Base-by-base conservation (phyloP, 2,888 invertebrate genomes). In the Uloborus plumipes region DNA sequence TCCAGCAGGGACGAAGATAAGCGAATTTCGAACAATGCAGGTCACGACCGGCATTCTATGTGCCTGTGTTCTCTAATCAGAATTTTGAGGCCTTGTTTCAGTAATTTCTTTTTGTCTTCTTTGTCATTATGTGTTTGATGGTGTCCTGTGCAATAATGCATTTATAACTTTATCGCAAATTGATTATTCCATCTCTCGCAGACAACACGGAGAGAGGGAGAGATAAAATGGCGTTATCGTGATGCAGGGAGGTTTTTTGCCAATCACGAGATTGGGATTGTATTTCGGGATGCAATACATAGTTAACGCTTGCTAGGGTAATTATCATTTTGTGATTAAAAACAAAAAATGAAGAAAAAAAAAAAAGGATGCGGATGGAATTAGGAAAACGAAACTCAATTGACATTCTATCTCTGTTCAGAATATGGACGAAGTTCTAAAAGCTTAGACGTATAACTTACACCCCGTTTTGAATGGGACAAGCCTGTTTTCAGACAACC, bases 11-110 rank as follows among this genome's bases (percentile, higher is more conserved):
- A 64, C 58, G 53, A 51, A 51, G 80, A 74, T 80, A 80, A 81
- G 70, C 65, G 51, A 69, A n/a, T 74, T 74, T 75, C 55, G 75
- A 81, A 81, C 80, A 81, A 81, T 81, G 26, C 67, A 62, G 72
- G 78, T 72, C 78, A 49, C 65, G 66, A 69, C 69, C 74, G 74
- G 22, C 26, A 39, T 74, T 59, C 26, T 50, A 75, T 61, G 55
- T 69, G 55, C 58, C 58, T 58, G 53, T 78, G 53, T 69, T 62
- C 39, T 78, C 50, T 78, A 78, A 81, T 81, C 80, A 65, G 70
- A 53, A 31, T 18, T 65, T 50, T 66, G 39, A 26, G 50, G 69
- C 74, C 62, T 74, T 74, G 80, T 81, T 81, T 62, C 55, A 74
- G 22, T 50, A 20, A 31, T 59, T 73, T 80, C 69, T 78, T 71